Evolutionary conservation across 2,888 invertebrate species (phyloP).

Genomic region (Vanessa cardui): DNA sequence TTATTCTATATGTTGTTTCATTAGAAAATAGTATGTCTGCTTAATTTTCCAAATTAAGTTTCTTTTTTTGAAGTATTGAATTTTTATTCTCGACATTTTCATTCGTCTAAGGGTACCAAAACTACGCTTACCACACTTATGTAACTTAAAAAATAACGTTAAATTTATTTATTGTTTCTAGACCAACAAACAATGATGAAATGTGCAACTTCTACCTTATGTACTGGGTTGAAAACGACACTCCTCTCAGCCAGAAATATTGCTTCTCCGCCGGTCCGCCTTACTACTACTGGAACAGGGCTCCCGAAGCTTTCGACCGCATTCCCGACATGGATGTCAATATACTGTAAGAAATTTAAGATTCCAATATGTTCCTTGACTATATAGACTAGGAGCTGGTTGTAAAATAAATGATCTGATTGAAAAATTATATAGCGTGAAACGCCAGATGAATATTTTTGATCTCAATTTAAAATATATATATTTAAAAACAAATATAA

Average conservation of each 20-base stretch:
- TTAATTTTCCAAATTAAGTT: too few relatives aligned
- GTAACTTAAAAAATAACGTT: background rate
- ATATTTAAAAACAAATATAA: background rate
- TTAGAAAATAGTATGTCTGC: too few relatives aligned
- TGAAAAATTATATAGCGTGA: background rate
- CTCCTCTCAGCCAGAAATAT: conserved; percentile 89
- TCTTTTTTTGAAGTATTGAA: too few relatives aligned
- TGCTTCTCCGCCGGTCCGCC: conserved; percentile 94
- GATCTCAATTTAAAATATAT: conserved; percentile 4
- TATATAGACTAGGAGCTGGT: conserved; percentile 1
- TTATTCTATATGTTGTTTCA: too few relatives aligned
- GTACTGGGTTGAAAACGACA: conserved; percentile 92
- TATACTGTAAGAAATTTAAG: conserved; percentile 50
- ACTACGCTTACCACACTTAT: too few relatives aligned
- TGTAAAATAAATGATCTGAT: conserved; percentile 5
- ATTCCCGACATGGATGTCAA: conserved; percentile 90
- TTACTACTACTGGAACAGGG: conserved; percentile 89
- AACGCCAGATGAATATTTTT: background rate
- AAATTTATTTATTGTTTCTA: conserved; percentile 57
- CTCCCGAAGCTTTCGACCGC: conserved; percentile 85
- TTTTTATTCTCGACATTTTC: too few relatives aligned
- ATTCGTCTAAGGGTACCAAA: too few relatives aligned
- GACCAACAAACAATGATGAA: conserved; percentile 93
- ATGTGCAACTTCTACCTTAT: conserved; percentile 98
- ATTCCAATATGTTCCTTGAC: conserved; percentile 10